A percentile compares a stretch with the other conserved stretches of the same genome.
These are phyloP conservation scores for Stomatorhinus walkeri DNA, from an alignment of 2,797 vertebrate species.

Conservation along the genomic window DNA sequence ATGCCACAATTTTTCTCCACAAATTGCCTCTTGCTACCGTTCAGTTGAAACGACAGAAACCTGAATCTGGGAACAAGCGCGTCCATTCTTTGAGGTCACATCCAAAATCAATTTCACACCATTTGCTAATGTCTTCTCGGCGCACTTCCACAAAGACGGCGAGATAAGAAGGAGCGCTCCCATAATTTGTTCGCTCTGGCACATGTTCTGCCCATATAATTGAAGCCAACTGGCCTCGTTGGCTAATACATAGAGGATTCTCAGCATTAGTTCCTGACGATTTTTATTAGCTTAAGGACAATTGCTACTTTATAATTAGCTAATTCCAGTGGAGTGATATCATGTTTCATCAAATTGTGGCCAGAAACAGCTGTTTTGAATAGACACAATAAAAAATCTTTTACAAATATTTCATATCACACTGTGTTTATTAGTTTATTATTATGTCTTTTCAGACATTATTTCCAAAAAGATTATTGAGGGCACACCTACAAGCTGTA, in stretches of 20 bases:
- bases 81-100: constrained; percentile 4
- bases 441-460: constrained; percentile 59
- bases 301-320: constrained; percentile 63
- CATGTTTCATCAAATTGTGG: constrained; percentile 58
- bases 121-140: constrained; percentile 2
- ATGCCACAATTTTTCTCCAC: neutral
- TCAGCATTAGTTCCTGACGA: constrained; percentile 50
- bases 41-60: neutral
- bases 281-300: constrained; percentile 62
- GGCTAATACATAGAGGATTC: constrained; percentile 55
- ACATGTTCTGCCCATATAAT: constrained; percentile 41
- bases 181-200: constrained; percentile 3
- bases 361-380: constrained; percentile 53
- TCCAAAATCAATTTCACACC: constrained; percentile 10
- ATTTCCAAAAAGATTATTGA: constrained; percentile 57
- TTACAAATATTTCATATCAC: neutral
- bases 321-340: constrained; percentile 51
- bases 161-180: neutral
- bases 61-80: neutral
- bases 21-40: neutral
- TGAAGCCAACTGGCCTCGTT: constrained; percentile 61
- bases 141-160: neutral
- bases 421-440: constrained; percentile 56
- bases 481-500: constrained; percentile 55
- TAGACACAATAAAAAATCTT: constrained; percentile 19